Conservation (phyloP, 2,888 invertebrate genomes). For the Mythimna vitellina region DNA sequence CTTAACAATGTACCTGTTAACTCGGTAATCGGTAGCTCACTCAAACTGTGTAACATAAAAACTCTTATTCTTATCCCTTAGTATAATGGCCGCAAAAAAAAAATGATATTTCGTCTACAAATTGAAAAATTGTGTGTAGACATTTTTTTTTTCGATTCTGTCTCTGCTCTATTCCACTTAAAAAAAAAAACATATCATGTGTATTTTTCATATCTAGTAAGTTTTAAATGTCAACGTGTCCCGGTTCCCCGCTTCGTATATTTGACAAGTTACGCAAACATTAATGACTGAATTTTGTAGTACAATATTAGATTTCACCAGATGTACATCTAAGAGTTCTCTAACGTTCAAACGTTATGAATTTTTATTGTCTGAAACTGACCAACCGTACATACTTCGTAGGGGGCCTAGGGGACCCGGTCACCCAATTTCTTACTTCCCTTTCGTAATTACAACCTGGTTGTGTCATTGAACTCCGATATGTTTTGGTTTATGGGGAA, state of each 20-base stretch:
- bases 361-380: slow-evolving; percentile 86
- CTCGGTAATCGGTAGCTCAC: slow-evolving; percentile 57
- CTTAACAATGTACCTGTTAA: slow-evolving; percentile 64
- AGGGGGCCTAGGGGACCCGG: slow-evolving; percentile 85
- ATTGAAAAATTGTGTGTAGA: not conserved
- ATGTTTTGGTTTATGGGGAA: slow-evolving; percentile 82
- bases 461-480: slow-evolving; percentile 86
- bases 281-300: slow-evolving; percentile 47
- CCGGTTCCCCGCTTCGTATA: slow-evolving; percentile 63
- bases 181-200: not conserved
- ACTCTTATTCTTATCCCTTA: slow-evolving; percentile 28
- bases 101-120: not conserved
- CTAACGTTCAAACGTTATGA: slow-evolving; percentile 79
- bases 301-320: slow-evolving; percentile 72
- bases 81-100: slow-evolving; percentile 25
- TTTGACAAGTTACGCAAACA: slow-evolving; percentile 68
- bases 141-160: not conserved
- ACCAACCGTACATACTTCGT: slow-evolving; percentile 84
- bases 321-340: slow-evolving; percentile 78
- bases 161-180: too few relatives aligned
- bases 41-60: slow-evolving; percentile 49
- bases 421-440: slow-evolving; percentile 87
- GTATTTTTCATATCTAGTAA: not conserved
- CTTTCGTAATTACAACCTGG: slow-evolving; percentile 87
- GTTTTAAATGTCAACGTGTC: slow-evolving; percentile 13